These are phyloP conservation scores for Augochlorella aurata DNA, from an alignment of 2,888 invertebrate species.

Conservation along the genomic window DNA sequence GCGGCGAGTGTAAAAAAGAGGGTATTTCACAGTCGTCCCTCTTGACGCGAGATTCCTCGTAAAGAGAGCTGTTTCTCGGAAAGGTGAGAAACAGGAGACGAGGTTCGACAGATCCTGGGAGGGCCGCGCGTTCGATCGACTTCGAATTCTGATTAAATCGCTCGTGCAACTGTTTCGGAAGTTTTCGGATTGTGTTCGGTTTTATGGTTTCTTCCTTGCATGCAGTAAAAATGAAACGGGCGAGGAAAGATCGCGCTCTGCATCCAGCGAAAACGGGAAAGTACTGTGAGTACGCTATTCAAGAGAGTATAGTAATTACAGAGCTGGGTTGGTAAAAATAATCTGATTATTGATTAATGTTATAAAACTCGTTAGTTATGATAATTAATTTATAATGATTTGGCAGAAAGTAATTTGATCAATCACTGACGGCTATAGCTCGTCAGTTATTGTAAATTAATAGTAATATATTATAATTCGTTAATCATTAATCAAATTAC, in stretches of 20 bases:
- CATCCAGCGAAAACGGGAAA: neutral
- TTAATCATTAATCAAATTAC: no score
- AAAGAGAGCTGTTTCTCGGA: constrained; percentile 17
- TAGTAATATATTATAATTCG: no score
- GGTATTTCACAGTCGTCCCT: constrained; percentile 41
- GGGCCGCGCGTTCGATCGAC: constrained; percentile 21
- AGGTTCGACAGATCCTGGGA: constrained; percentile 35
- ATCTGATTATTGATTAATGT: no score
- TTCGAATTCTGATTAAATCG: constrained; percentile 37
- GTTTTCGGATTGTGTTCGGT: neutral
- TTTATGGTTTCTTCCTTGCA: neutral
- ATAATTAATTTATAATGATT: no score
- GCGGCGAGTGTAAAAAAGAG: neutral
- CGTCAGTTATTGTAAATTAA: no score
- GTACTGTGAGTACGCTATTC: neutral
- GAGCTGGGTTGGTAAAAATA: no score
- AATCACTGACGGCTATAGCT: no score
- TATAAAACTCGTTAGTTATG: no score
- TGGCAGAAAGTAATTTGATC: no score
- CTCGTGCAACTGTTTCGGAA: constrained; percentile 2
- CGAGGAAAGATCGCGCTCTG: neutral
- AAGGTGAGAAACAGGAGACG: constrained; percentile 8
- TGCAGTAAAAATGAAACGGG: neutral
- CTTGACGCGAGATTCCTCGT: constrained; percentile 35
- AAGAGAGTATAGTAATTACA: neutral